Evolutionary conservation across 2,888 invertebrate genomes (phyloP).

Genomic region (Ptilodon capucinus): DNA sequence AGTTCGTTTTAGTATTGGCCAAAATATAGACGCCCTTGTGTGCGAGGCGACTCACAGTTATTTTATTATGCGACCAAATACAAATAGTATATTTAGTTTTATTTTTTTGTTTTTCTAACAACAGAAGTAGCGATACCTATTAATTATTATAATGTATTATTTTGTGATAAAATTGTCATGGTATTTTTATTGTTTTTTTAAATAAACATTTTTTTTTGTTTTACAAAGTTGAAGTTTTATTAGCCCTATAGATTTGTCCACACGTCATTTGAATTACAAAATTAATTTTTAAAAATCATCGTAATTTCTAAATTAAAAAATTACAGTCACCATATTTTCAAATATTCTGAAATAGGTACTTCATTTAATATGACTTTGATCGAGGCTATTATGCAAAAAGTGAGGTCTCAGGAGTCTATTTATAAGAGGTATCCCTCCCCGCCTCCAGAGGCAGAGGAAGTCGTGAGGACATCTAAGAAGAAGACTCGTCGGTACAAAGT

Average conservation of each 20-base stretch:
- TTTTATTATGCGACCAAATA: too few relatives aligned
- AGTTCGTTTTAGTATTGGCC: too few relatives aligned
- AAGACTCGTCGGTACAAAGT: slow-evolving; percentile 21
- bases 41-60: too few relatives aligned
- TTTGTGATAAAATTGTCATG: neutral
- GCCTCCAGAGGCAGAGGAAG: slow-evolving; percentile 49
- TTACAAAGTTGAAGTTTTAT: neutral
- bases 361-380: slow-evolving; percentile 50
- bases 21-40: too few relatives aligned
- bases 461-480: slow-evolving; percentile 6
- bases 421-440: slow-evolving; percentile 48
- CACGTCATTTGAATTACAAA: neutral
- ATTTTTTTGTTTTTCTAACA: neutral
- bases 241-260: neutral
- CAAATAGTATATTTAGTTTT: neutral
- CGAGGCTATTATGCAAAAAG: slow-evolving; percentile 49
- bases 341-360: too few relatives aligned
- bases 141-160: neutral
- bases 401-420: slow-evolving; percentile 37
- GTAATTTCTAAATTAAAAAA: neutral
- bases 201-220: neutral
- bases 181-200: neutral
- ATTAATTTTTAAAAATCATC: neutral
- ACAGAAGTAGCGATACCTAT: neutral
- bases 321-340: too few relatives aligned